Base-by-base conservation (phyloP, 2,888 invertebrate species). In the Drosophila hawaiiensis region DNA sequence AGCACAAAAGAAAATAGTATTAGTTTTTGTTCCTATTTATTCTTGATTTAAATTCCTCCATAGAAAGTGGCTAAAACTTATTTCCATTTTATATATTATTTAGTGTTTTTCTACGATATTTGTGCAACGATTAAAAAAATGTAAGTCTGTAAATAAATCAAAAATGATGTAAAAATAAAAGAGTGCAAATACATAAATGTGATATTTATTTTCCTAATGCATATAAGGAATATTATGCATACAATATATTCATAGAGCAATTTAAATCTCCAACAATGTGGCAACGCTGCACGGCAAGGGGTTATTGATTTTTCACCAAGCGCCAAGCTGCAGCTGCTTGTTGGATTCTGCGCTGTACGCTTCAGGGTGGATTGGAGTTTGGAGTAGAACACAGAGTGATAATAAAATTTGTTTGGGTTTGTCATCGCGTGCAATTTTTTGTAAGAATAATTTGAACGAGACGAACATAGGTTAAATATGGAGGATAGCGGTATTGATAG, bases 401-500 rank as follows among this genome's bases (percentile, higher is more conserved):
- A 71, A 74, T 84, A 79, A 78, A 85, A 72, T 41, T 80, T 80
- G 86, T 83, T 88, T 89, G 82, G 70, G 73, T 77, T 81, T 88
- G 73, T 69, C 82, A 81, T 79, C 73, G 83, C 69, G 75, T 73
- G 73, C 73, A 69, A 43, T 64, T 67, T 39, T 35, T 58, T 55
- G 35, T 49, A 69, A 49, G 16, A 53, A 59, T 68, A 68, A 50
- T 67, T 43, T 54, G 33, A 50, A 39, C 1, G 52, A 66, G 33
- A 49, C 28, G 66, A 50, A 52, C 39, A 28, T 55, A 76, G 29
- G 16, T 29, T 25, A 22, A 58, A 22, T 31, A 58, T 93, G 91
- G 93, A 93, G 76, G 93, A 93, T 54, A 93, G 93, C 68, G 93
- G 93, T 67, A 92, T 93, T 50, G 93, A 93, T 62, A 93, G 93